Conservation (phyloP, 2,797 vertebrate species). For the Oophaga sylvatica region DNA sequence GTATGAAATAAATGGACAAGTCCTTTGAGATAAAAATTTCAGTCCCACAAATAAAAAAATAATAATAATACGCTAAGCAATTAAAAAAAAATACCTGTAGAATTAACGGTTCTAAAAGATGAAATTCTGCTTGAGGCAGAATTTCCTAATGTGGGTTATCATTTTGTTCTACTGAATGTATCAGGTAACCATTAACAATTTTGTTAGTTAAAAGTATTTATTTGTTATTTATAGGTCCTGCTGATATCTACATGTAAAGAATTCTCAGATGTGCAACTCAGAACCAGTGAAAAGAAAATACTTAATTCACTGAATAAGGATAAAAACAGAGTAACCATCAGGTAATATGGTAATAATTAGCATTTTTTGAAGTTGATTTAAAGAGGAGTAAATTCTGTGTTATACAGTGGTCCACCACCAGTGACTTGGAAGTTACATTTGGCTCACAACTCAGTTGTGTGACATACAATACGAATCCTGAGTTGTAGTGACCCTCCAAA, state of each 20-base stretch:
- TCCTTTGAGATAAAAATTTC: no score
- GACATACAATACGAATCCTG: no score
- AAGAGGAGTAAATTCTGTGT: no score
- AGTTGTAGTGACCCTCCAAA: no score
- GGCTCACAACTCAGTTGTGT: no score
- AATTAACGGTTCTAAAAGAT: no score
- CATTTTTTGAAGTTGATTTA: neutral
- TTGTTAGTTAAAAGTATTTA: neutral
- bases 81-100: no score
- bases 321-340: constrained; percentile 89
- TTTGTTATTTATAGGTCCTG: constrained; percentile 75
- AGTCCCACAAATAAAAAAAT: no score
- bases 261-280: constrained; percentile 89
- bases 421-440: no score
- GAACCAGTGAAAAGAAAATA: constrained; percentile 89
- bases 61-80: neutral
- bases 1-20: neutral
- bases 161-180: neutral
- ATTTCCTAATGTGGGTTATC: neutral
- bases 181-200: neutral
- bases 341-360: constrained; percentile 73
- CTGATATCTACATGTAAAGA: constrained; percentile 87
- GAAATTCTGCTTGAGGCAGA: no score
- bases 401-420: no score
- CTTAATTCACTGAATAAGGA: constrained; percentile 91